Base-by-base conservation (phyloP, 2,113 vertebrate species). In the Plotosus lineatus region DNA sequence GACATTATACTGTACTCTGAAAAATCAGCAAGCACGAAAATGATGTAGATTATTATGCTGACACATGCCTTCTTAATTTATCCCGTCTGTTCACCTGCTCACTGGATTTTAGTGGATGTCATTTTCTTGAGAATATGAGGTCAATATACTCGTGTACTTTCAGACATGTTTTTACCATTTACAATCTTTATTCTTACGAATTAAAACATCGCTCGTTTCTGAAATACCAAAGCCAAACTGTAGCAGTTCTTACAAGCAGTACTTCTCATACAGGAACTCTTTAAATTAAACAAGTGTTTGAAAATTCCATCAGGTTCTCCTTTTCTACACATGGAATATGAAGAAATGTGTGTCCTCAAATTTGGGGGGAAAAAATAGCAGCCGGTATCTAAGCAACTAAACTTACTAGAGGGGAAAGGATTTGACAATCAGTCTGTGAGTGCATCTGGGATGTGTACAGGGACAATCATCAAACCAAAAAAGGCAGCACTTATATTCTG, bases 381-480 rank as follows among this genome's bases (percentile, higher is more conserved):
- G 9, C 51, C 36, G 21, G 78, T 72, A 60, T 72, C 66, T 6
- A 80, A 60, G 66, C 66, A 80, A 80, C 78, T 71, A 48, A 80
- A 33, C 23, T 40, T 78, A 78, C 66, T 2, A 17, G 26, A 23
- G 15, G 33, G 6, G 26, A 50, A 53, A 44, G 33, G 78, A 73
- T 60, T 26, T 72, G 53, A 73, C 55, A 61, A 40, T 38, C 65
- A 68, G 46, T 21, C 21, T 69, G 63, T 51, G 71, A 50, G 44
- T 55, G 40, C 48, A 77, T 33, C 21, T 17, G 73, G 42, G 7
- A 0, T 19, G 15, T 31, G 68, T 48, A 71, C 44, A 28, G 44
- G 44, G 44, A 48, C 44, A 50, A 11, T 44, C 11, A 26, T n/a
- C 23, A 15, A 46, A 44, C 40, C 44, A 31, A 19, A 71, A n/a